These are phyloP conservation scores for Macrosteles quadrilineatus DNA, from an alignment of 1,140 invertebrate genomes.

Conservation along the genomic window DNA sequence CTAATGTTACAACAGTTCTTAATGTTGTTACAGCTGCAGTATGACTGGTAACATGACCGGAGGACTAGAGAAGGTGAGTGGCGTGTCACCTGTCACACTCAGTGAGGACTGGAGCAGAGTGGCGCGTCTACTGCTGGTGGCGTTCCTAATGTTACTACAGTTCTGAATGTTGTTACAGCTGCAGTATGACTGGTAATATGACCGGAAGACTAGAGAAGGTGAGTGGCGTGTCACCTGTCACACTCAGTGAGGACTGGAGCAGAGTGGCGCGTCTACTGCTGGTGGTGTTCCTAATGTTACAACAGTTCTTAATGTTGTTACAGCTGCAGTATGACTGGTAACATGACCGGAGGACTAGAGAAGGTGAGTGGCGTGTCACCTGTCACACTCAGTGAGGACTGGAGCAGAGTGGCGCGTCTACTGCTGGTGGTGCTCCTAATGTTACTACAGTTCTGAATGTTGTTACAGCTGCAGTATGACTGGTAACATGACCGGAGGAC, in stretches of 20 bases:
- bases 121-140: conserved; percentile 64
- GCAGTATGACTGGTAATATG: not conserved
- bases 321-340: not conserved
- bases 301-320: not conserved
- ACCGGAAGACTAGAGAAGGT: conserved; percentile 18
- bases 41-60: not conserved
- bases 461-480: not conserved
- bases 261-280: conserved; percentile 65
- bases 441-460: not conserved
- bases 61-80: conserved; percentile 27
- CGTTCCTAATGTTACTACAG: conserved; percentile 65
- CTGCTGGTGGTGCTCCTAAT: conserved; percentile 58
- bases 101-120: conserved; percentile 68
- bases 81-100: conserved; percentile 58
- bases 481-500: conserved; percentile 1
- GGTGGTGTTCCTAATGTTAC: conserved; percentile 63
- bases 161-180: conserved; percentile 55
- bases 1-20: conserved; percentile 57
- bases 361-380: conserved; percentile 47
- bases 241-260: conserved; percentile 66
- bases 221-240: conserved; percentile 54
- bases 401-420: conserved; percentile 66
- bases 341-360: not conserved
- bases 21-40: not conserved
- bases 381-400: conserved; percentile 57